Base-by-base conservation (phyloP, 2,113 vertebrate genomes). In the Planiliza haematocheilus region DNA sequence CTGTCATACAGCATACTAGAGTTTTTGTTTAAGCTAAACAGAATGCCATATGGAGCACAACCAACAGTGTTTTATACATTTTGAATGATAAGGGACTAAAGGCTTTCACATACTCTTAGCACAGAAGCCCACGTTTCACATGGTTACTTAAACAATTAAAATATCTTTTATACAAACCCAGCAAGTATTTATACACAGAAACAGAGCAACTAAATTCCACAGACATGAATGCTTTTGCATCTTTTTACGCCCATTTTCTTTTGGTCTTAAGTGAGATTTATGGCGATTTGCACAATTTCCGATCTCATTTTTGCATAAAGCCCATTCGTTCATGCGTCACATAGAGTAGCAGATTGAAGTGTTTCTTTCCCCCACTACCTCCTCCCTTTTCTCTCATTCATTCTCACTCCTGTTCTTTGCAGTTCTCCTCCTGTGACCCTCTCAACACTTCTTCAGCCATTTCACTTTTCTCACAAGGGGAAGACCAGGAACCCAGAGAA, bases 401-500 rank as follows among this genome's bases (percentile, higher is more conserved):
- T 39, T 66, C 20, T 60, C 38, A 38, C 30, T 50, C 9, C 34
- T 13, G 1, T 11, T 4, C n/a, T 7, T 16, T 50, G 11, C 10
- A 20, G 9, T 46, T 55, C 38, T 17, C 67, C n/a, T 52, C 53
- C 36, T 49, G 12, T 59, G 41, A 64, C 24, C 4, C 8, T 65
- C 38, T 7, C 2, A 36, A 13, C 11, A 24, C 52, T 59, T 63
- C 4, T 62, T 63, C 4, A 41, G 16, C 17, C 39, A n/a, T 7
- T 74, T 34, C 38, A 20, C 34, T 49, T 37, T 59, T 21, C 78
- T 92, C 90, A 96, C 80, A 96, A 93, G 4, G 95, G 95, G 83
- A 96, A 96, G 71, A 96, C 95, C 82, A 96, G 90, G 74, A 96
- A 96, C 55, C 95, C 95, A 18, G 95, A 96, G 88, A 96, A 96